Evolutionary conservation across 2,797 vertebrate species (phyloP).

Genomic region (Labroides dimidiatus): DNA sequence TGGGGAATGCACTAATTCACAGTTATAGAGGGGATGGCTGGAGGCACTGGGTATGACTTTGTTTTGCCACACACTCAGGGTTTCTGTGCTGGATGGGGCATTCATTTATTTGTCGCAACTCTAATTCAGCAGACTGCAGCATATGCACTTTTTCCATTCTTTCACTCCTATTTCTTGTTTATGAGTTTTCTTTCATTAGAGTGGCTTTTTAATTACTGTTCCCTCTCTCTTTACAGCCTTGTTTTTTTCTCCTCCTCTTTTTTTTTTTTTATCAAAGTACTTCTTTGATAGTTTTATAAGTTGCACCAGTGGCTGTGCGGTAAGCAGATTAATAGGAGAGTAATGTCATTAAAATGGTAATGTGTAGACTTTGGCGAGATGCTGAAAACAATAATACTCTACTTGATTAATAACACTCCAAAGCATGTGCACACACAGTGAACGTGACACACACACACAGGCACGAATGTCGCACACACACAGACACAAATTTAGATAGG

Average conservation of each 20-base stretch:
- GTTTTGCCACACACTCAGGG: conserved; percentile 46
- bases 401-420: conserved; percentile 81
- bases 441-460: conserved; percentile 23
- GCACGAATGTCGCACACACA: conserved; percentile 22
- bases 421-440: conserved; percentile 55
- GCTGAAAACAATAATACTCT: conserved; percentile 82
- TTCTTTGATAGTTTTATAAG: conserved; percentile 82
- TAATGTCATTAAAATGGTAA: conserved; percentile 86
- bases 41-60: conserved; percentile 47
- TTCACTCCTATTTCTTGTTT: conserved; percentile 74
- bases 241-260: conserved; percentile 49
- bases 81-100: conserved; percentile 41
- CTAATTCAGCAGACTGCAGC: conserved; percentile 67
- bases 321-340: conserved; percentile 84
- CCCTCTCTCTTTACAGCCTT: conserved; percentile 70
- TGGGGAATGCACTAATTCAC: conserved; percentile 47
- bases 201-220: conserved; percentile 80
- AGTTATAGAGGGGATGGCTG: conserved; percentile 57
- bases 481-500: not conserved
- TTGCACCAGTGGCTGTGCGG: conserved; percentile 78
- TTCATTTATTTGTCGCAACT: conserved; percentile 65
- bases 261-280: conserved; percentile 66
- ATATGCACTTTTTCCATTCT: conserved; percentile 72
- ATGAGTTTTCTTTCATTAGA: conserved; percentile 80
- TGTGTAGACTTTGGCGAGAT: conserved; percentile 79